Percentiles rank a stretch among this genome's conserved stretches.
These are phyloP conservation scores for Hemithea aestivaria DNA, from an alignment of 2,888 invertebrate genomes.

Conservation along the genomic window DNA sequence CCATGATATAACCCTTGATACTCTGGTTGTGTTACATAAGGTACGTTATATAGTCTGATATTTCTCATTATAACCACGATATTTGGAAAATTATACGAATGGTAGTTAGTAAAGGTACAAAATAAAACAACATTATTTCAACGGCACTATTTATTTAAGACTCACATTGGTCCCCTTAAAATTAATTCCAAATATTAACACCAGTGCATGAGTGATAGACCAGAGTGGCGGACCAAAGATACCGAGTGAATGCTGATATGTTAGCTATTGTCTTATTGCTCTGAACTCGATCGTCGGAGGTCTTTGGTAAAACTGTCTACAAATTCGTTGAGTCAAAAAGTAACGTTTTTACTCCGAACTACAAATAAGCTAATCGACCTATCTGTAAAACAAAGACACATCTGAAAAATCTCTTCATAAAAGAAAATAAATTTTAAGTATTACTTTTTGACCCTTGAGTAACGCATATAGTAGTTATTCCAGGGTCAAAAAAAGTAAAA, in stretches of 20 bases:
- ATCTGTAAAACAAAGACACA: too few relatives aligned
- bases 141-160: conserved; percentile 60
- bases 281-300: conserved; percentile 27
- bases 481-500: too few relatives aligned
- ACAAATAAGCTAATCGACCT: conserved; percentile 32
- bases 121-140: conserved; percentile 36
- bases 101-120: conserved; percentile 1
- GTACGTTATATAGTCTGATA: too few relatives aligned
- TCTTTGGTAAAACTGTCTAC: conserved; percentile 42
- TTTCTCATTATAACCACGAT: too few relatives aligned
- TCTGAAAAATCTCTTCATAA: too few relatives aligned
- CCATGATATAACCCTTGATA: too few relatives aligned
- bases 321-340: conserved; percentile 24
- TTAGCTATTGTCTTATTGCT: conserved; percentile 4
- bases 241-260: conserved; percentile 12
- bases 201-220: conserved; percentile 21
- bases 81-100: too few relatives aligned
- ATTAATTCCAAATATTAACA: conserved; percentile 31
- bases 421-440: conserved; percentile 42
- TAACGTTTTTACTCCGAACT: conserved; percentile 30
- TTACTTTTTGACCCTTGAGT: too few relatives aligned
- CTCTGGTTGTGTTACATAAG: too few relatives aligned
- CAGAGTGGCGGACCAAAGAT: conserved; percentile 5
- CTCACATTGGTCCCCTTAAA: conserved; percentile 51
- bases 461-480: too few relatives aligned